Percentiles rank a stretch among this genome's conserved stretches.
phyloP scores from a whole-genome alignment of 2,797 vertebrate species.

The Amblyraja radiata region DNA sequence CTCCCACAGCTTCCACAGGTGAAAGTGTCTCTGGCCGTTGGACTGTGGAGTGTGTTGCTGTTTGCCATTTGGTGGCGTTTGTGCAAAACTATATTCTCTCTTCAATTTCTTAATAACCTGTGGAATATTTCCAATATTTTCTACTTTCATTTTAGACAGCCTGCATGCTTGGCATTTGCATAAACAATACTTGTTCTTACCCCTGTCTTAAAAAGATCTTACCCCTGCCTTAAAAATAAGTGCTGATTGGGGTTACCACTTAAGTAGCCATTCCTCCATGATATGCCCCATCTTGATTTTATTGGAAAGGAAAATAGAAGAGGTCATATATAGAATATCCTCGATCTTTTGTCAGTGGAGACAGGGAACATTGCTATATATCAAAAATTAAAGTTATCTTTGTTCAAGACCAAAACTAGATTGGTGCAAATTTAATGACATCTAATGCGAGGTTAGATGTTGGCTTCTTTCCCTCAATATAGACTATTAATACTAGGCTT shows the following conservation, averaged over 20 bases:
- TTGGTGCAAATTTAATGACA: not conserved
- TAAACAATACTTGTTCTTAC: not conserved
- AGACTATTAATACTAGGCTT: not conserved
- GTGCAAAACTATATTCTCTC: too few species aligned
- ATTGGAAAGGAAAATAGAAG: not conserved
- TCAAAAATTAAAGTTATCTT: not conserved
- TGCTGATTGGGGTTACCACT: not conserved
- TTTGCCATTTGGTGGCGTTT: too few species aligned
- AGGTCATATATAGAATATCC: not conserved
- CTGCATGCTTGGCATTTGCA: not conserved
- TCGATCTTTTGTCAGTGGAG: not conserved
- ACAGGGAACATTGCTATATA: not conserved
- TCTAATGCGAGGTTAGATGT: not conserved
- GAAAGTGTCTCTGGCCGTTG: too few species aligned
- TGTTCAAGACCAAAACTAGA: not conserved
- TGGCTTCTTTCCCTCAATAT: not conserved
- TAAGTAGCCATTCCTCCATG: not conserved
- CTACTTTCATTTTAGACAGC: not conserved
- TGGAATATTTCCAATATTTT: not conserved
- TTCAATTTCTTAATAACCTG: not conserved
- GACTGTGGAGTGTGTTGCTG: too few species aligned
- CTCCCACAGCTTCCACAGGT: too few species aligned
- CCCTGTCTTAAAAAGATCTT: not conserved
- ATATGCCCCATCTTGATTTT: not conserved
- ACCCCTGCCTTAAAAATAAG: not conserved